phyloP scores from a whole-genome alignment of 2,888 invertebrate species.

The Cephus spinipes region DNA sequence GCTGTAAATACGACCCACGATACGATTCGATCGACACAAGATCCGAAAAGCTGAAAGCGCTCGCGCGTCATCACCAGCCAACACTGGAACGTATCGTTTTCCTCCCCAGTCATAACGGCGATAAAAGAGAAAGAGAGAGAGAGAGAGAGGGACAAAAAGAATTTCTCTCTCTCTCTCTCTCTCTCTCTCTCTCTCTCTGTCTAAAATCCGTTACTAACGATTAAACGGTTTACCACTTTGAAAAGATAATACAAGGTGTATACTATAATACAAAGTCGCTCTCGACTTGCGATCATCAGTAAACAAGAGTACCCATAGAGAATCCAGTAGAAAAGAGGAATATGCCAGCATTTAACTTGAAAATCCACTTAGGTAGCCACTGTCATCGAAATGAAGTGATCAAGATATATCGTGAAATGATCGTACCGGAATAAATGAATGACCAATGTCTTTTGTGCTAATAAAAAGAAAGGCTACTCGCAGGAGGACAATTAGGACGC shows the following conservation, averaged over 20 bases:
- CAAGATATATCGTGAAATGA: not conserved
- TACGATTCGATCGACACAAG: not conserved
- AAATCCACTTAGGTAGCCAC: not conserved
- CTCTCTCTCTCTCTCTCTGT: not conserved
- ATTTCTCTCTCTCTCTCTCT: too few relatives aligned
- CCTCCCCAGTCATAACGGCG: too few relatives aligned
- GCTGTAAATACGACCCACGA: not conserved
- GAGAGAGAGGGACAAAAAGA: not conserved
- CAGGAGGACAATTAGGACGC: slow-evolving; percentile 17
- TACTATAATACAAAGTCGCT: not conserved
- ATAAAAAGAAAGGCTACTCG: not conserved
- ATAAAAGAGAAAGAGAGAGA: too few relatives aligned
- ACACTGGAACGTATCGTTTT: too few relatives aligned
- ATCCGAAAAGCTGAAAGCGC: not conserved
- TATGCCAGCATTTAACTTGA: not conserved
- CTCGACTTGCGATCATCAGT: too few relatives aligned
- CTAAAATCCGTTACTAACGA: not conserved
- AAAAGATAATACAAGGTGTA: not conserved
- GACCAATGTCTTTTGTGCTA: not conserved
- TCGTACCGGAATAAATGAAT: not conserved
- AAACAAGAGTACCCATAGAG: too few relatives aligned
- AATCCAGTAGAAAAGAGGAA: not conserved
- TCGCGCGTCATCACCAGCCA: not conserved
- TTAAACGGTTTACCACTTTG: not conserved
- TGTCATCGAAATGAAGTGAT: not conserved